Base-by-base conservation (phyloP, 2,888 invertebrate species). In the Ochropacha duplaris region DNA sequence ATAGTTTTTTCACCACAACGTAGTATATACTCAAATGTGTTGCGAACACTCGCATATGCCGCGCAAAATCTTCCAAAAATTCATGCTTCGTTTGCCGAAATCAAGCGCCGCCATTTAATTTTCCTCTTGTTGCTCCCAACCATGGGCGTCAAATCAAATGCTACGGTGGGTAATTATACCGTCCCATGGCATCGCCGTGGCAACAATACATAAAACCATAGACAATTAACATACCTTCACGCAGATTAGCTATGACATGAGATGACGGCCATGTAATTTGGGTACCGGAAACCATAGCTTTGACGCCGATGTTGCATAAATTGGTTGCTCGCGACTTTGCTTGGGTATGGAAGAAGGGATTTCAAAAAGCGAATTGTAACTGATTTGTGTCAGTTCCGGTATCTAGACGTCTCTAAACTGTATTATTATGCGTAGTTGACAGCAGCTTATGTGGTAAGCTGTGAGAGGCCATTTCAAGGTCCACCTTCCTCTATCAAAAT, bases 241-340 rank as follows among this genome's bases (percentile, higher is more conserved):
- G 74, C 61, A 59, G 64, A 74, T 78, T 75, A 74, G 9, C 64
- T 68, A 72, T 76, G 73, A 66, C 59, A 72, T 68, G 71, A 72
- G 62, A 58, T 50, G 61, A 66, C 62, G 59, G 60, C 62, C 75
- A 74, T 78, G 71, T 72, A 79, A 79, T 77, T 65, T 19, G 44
- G 14, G 44, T 44, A 44, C 44, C 44, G 44, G 44, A 44, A 44
- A 44, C 44, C 16, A 16, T 39, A 12, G 36, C n/a, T 44, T 44
- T 19, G 44, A 19, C 4, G 1, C n/a, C 8, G n/a, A 14, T 19
- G 44, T 44, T 44, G 44, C 19, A 44, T 44, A 44, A 44, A 44
- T 19, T 44, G 44, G 19, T 44, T 16, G 8, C 44, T 44, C 44
- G 44, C 19, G 44, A 2, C 44, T 44, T 44, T 19, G 19, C 44